phyloP scores from a whole-genome alignment of 2,888 invertebrate genomes.

The Agrochola litura region DNA sequence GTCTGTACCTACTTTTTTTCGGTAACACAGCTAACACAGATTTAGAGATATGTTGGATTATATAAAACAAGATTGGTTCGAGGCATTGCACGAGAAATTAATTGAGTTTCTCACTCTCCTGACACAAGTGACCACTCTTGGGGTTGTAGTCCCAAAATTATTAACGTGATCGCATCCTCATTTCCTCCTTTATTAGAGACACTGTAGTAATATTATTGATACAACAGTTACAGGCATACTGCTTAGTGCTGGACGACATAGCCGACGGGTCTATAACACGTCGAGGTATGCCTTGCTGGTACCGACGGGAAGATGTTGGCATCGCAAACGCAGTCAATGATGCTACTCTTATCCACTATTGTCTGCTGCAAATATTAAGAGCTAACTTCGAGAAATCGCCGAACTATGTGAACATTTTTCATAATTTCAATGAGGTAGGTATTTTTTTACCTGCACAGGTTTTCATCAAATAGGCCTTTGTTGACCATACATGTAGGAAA shows the following conservation, averaged over 20 bases:
- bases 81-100: not conserved
- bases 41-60: not conserved
- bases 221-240: constrained; percentile 94
- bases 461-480: not conserved
- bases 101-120: not conserved
- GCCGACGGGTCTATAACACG: constrained; percentile 95
- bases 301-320: constrained; percentile 92
- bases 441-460: not conserved
- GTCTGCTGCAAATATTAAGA: constrained; percentile 93
- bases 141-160: not conserved
- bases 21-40: not conserved
- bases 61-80: not conserved
- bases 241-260: constrained; percentile 96
- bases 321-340: constrained; percentile 94
- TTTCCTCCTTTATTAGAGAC: not conserved
- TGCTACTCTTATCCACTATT: constrained; percentile 93
- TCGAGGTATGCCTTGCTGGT: constrained; percentile 97
- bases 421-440: constrained; percentile 93
- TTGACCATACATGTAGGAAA: not conserved
- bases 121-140: not conserved
- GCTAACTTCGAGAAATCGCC: constrained; percentile 92
- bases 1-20: no score
- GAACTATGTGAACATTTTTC: constrained; percentile 93
- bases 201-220: not conserved
- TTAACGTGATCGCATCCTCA: not conserved